Evolutionary conservation across 2,113 vertebrate species (phyloP), one percentile per base, ranked within the genome.

Genomic region (Oxyruncus cristatus): DNA sequence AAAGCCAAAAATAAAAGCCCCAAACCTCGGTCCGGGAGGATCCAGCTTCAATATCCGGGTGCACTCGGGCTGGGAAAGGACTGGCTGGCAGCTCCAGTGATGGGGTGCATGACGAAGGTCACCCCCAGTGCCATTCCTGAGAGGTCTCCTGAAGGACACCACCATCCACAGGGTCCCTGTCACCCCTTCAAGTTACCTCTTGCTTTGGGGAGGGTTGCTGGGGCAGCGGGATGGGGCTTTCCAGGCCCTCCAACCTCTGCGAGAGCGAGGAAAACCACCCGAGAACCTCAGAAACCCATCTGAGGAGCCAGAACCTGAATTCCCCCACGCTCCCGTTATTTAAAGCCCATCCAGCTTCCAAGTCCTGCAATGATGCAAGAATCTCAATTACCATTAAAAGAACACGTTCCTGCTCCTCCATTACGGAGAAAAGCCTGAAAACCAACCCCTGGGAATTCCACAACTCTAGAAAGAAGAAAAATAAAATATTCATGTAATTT

Each of bases 21-120:
- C 19, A 59, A 42, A 39, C 3, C 42, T 58, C 37, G 14, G 24
- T 2, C 23, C 10, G 17, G 14, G 8, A 58, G n/a, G n/a, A 58
- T 5, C 14, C 75, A 52, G 61, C 26, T 7, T 22, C 1, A 0
- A 12, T 1, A 22, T 16, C 65, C 1, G 1, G 30, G 66, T 0
- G 0, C 0, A 5, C 32, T 18, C 0, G 0, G 24, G 33, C 0
- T 42, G 53, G 77, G 72, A 46, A 76, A 53, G 53, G 58, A 49
- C 62, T 59, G 67, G 33, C 16, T 16, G 39, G 26, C 0, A 0
- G 88, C 59, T 85, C 83, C 35, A 28, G 4, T 27, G 21, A 35
- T 2, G 30, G 58, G 58, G 27, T 5, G 9, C 58, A 15, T 0
- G 10, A 8, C 1, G 12, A 35, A 16, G 47, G 37, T 24, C 77